Evolutionary conservation across 1,140 invertebrate genomes (phyloP).

Genomic region (Rhynchophorus ferrugineus): DNA sequence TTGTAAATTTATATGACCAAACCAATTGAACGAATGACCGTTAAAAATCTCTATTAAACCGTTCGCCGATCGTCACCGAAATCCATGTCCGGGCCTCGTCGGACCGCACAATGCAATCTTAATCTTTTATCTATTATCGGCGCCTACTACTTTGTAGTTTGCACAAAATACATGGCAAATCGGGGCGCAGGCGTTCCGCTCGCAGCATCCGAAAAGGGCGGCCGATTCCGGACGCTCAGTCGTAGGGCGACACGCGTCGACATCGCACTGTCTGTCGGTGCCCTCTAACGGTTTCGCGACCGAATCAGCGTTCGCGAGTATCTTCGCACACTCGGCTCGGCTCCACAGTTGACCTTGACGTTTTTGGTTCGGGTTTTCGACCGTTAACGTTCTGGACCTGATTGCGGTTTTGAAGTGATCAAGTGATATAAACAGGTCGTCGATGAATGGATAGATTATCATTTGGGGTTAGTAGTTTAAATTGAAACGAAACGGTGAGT

Average conservation of each 20-base stretch:
- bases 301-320: background rate
- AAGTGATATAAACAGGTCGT: too few relatives aligned
- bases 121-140: constrained; percentile 25
- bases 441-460: too few relatives aligned
- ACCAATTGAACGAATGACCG: background rate
- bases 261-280: background rate
- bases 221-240: constrained; percentile 14
- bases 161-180: constrained; percentile 19
- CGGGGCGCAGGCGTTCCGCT: constrained; percentile 20
- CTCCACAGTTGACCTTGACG: background rate
- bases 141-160: constrained; percentile 21
- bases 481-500: too few relatives aligned
- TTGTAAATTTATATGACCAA: background rate
- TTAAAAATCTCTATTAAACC: background rate
- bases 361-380: too few relatives aligned
- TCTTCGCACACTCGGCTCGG: background rate
- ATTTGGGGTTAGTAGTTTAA: too few relatives aligned
- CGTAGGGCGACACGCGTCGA: constrained; percentile 6
- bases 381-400: too few relatives aligned
- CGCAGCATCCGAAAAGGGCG: constrained; percentile 18
- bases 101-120: constrained; percentile 20
- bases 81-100: constrained; percentile 2
- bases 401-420: too few relatives aligned
- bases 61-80: background rate
- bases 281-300: background rate